These are phyloP conservation scores for Dynastes hyllus DNA, from an alignment of 2,888 invertebrate genomes.

Conservation along the genomic window DNA sequence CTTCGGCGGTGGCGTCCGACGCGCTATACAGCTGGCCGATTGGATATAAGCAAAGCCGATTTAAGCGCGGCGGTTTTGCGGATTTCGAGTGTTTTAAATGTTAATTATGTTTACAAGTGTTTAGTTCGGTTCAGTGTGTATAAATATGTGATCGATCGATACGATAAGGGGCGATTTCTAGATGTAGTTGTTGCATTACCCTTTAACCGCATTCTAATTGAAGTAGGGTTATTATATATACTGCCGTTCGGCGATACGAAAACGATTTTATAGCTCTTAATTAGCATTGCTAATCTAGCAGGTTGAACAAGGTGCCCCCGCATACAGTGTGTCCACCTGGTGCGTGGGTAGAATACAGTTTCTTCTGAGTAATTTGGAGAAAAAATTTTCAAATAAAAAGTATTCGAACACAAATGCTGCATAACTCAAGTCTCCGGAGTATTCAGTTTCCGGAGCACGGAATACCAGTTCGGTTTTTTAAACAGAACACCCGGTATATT, in stretches of 20 bases:
- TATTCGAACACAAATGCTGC: no score
- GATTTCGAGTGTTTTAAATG: slow-evolving; percentile 62
- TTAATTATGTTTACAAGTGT: slow-evolving; percentile 60
- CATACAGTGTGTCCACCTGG: no score
- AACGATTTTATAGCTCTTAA: neutral
- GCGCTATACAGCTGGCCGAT: slow-evolving; percentile 55
- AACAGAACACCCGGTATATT: no score
- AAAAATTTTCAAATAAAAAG: no score
- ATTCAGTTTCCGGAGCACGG: no score
- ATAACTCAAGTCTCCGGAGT: no score
- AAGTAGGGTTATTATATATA: neutral
- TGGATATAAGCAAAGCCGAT: slow-evolving; percentile 61
- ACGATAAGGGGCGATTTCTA: slow-evolving; percentile 25
- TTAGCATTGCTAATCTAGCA: neutral
- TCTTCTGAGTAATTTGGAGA: no score
- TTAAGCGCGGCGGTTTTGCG: slow-evolving; percentile 60
- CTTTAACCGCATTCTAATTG: neutral
- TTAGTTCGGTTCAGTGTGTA: slow-evolving; percentile 25
- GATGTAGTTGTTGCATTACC: neutral
- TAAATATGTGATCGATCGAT: slow-evolving; percentile 45
- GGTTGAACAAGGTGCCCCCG: neutral
- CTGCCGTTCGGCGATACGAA: neutral
- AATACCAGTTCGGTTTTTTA: no score
- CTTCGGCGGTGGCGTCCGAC: neutral
- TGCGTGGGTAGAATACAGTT: no score